These are phyloP conservation scores for Pseudomyrmex cubaensis DNA, from an alignment of 1,140 invertebrate species.

Conservation along the genomic window DNA sequence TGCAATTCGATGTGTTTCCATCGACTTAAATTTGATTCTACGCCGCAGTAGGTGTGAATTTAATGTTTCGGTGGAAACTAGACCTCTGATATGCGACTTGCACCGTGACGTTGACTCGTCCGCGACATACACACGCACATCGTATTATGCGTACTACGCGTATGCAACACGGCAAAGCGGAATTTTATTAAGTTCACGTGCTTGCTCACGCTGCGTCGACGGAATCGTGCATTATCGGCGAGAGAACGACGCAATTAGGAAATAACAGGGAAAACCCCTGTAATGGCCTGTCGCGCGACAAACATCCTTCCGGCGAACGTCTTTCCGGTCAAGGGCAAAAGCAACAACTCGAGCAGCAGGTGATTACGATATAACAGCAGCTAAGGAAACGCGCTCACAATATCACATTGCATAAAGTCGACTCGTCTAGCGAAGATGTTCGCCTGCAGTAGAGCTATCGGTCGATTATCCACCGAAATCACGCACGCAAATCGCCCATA, in stretches of 20 bases:
- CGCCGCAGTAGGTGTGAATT: too few species aligned
- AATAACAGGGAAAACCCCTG: slow-evolving; percentile 47
- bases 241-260: background rate
- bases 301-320: slow-evolving; percentile 42
- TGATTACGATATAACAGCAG: slow-evolving; percentile 38
- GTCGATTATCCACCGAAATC: slow-evolving; percentile 59
- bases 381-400: slow-evolving; percentile 64
- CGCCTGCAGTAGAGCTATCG: slow-evolving; percentile 59
- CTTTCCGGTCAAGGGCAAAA: slow-evolving; percentile 52
- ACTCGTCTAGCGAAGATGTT: slow-evolving; percentile 70
- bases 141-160: too few species aligned
- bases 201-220: background rate
- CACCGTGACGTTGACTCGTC: too few species aligned
- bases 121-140: too few species aligned
- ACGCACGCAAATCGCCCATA: slow-evolving; percentile 46
- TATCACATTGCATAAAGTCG: slow-evolving; percentile 78
- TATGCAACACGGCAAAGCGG: background rate
- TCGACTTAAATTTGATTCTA: too few species aligned
- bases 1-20: too few species aligned
- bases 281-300: slow-evolving; percentile 69
- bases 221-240: background rate
- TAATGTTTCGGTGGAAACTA: too few species aligned
- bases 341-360: slow-evolving; percentile 48
- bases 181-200: slow-evolving; percentile 29
- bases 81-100: too few species aligned